These are phyloP conservation scores for Agrochola circellaris DNA, from an alignment of 2,888 invertebrate genomes.

Conservation along the genomic window DNA sequence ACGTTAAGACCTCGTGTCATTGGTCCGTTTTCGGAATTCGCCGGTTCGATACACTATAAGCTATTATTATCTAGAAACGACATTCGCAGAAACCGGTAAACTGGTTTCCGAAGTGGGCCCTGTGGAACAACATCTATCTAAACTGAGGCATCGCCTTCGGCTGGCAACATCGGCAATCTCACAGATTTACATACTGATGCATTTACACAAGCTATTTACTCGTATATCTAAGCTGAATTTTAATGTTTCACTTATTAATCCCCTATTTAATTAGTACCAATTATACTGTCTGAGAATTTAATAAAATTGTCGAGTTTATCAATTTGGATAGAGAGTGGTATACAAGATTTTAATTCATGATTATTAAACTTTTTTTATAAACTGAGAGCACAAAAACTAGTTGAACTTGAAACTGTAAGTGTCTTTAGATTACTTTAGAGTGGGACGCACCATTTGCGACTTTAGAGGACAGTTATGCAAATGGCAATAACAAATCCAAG, in stretches of 20 bases:
- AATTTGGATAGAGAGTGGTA: not conserved
- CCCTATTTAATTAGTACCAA: conserved; percentile 10
- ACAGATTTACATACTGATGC: conserved; percentile 64
- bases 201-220: conserved; percentile 47
- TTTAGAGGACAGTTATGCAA: conserved; percentile 21
- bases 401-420: conserved; percentile 4
- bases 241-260: conserved; percentile 23
- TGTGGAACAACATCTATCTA: conserved; percentile 62
- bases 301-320: conserved; percentile 16
- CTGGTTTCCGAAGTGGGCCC: conserved; percentile 69
- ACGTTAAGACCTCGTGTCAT: conserved; percentile 41
- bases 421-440: not conserved
- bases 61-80: conserved; percentile 70
- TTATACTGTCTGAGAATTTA: conserved; percentile 8
- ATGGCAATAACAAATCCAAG: conserved; percentile 18
- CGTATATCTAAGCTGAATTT: conserved; percentile 29
- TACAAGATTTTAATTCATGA: not conserved
- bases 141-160: conserved; percentile 58
- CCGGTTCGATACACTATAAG: conserved; percentile 63
- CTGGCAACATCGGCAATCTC: conserved; percentile 45
- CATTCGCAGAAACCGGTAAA: conserved; percentile 76
- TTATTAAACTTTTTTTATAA: not conserved
- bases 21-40: conserved; percentile 67
- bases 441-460: conserved; percentile 7
- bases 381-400: not conserved